Percentiles rank a stretch among this genome's conserved stretches.
phyloP scores from a whole-genome alignment of 2,113 vertebrate species.

The Burhinus bistriatus region DNA sequence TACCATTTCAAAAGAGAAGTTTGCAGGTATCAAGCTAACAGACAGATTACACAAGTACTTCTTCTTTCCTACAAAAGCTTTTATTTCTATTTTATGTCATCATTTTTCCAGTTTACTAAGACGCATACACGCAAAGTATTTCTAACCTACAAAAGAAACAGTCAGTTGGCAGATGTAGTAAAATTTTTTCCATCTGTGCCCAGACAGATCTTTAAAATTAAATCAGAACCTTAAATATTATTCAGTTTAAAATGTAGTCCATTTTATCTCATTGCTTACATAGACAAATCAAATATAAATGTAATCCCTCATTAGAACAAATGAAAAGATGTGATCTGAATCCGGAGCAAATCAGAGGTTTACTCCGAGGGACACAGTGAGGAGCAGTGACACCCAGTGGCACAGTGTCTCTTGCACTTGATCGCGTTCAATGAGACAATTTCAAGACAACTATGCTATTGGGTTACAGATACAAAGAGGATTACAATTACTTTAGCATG shows the following conservation, averaged over 20 bases:
- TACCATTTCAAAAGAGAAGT: background rate
- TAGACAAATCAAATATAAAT: background rate
- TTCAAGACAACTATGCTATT: slow-evolving; percentile 74
- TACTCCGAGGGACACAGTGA: background rate
- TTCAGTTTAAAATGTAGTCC: background rate
- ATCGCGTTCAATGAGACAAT: slow-evolving; percentile 53
- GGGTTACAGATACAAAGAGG: slow-evolving; percentile 80
- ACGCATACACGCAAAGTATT: background rate
- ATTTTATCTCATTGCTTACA: background rate
- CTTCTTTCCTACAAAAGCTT: background rate
- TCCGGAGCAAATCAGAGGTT: background rate
- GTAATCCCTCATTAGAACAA: background rate
- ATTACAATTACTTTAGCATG: slow-evolving; percentile 78
- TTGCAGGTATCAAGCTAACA: background rate
- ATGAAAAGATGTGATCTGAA: background rate
- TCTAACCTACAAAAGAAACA: background rate
- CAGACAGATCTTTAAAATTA: background rate
- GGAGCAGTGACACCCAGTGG: slow-evolving; percentile 65
- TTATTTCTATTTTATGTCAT: background rate
- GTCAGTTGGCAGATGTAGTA: background rate
- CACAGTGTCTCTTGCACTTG: slow-evolving; percentile 55
- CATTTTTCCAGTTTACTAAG: background rate
- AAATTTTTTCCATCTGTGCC: background rate
- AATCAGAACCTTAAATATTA: background rate
- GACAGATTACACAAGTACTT: background rate